phyloP scores from a whole-genome alignment of 2,797 vertebrate species.

The Myripristis jacobus region DNA sequence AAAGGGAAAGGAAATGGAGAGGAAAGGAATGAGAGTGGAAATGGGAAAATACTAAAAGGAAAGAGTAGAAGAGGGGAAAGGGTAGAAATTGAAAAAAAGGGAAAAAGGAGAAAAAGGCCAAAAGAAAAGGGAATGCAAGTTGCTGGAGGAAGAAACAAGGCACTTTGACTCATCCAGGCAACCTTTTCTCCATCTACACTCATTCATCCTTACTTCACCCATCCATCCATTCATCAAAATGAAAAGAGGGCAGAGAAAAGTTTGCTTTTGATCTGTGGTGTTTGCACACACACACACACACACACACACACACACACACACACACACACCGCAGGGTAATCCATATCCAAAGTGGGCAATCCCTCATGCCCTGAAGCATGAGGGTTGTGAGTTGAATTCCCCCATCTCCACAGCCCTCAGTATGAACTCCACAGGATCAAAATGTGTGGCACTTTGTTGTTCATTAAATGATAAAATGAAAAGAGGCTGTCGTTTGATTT shows the following conservation, averaged over 20 bases:
- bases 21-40: neutral
- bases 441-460: conserved; percentile 45
- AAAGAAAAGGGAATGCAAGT: neutral
- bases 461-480: conserved; percentile 67
- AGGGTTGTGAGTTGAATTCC: conserved; percentile 56
- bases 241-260: conserved; percentile 49
- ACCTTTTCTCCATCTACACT: conserved; percentile 21
- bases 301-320: conserved; percentile 17
- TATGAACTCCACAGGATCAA: conserved; percentile 45
- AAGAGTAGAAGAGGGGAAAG: neutral
- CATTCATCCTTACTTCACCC: conserved; percentile 14
- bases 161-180: conserved; percentile 51
- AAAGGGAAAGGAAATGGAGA: too few species aligned
- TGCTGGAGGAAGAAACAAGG: too few species aligned
- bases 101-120: neutral
- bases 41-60: neutral
- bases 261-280: conserved; percentile 58
- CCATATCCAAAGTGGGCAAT: conserved; percentile 22
- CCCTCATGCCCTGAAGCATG: conserved; percentile 21
- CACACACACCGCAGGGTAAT: neutral
- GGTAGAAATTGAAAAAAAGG: neutral
- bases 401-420: conserved; percentile 11
- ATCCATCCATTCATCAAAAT: conserved; percentile 57
- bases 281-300: conserved; percentile 6
- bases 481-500: conserved; percentile 54